Percentiles rank a stretch among this genome's conserved stretches.
Evolutionary conservation across 1,140 invertebrate genomes (phyloP).

Genomic region (Drosophila ohnishii): DNA sequence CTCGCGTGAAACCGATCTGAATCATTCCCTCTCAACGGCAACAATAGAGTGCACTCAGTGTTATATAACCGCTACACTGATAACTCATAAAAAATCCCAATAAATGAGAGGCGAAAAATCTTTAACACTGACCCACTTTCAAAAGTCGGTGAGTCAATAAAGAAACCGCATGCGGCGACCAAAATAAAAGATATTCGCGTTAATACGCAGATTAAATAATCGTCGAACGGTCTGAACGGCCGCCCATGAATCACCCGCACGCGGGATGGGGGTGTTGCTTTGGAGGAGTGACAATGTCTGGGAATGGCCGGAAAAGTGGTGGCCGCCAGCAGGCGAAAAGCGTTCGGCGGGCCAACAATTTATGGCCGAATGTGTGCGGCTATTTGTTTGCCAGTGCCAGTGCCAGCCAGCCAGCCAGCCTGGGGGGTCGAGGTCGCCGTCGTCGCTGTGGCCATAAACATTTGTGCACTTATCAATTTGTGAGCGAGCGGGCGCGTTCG

Average conservation of each 20-base stretch:
- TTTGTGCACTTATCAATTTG: conserved; percentile 75
- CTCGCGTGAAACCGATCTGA: conserved; percentile 18
- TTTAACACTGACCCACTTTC: conserved; percentile 79
- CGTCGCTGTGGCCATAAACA: conserved; percentile 70
- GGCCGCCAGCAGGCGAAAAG: conserved; percentile 51
- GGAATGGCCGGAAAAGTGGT: conserved; percentile 44
- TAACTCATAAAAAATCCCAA: conserved; percentile 70
- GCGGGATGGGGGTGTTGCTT: conserved; percentile 27
- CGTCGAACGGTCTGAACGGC: conserved; percentile 22
- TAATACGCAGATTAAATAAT: conserved; percentile 80
- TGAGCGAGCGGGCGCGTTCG: conserved; percentile 40
- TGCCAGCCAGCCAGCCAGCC: conserved; percentile 49
- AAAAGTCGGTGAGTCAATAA: conserved; percentile 71
- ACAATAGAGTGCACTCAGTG: conserved; percentile 61
- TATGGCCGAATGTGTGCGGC: conserved; percentile 42
- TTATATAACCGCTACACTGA: conserved; percentile 71
- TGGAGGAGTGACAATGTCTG: conserved; percentile 53
- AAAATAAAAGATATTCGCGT: conserved; percentile 56
- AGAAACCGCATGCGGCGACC: conserved; percentile 60
- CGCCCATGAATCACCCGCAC: conserved; percentile 54
- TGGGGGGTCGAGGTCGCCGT: conserved; percentile 73
- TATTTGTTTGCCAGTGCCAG: conserved; percentile 31
- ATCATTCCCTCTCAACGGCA: conserved; percentile 23
- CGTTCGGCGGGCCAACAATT: conserved; percentile 55
- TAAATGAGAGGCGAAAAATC: conserved; percentile 58